These are phyloP conservation scores for Rhopilema esculentum DNA, from an alignment of 30 jellyfish, hydroid and myxozoan genomes.

Conservation along the genomic window DNA sequence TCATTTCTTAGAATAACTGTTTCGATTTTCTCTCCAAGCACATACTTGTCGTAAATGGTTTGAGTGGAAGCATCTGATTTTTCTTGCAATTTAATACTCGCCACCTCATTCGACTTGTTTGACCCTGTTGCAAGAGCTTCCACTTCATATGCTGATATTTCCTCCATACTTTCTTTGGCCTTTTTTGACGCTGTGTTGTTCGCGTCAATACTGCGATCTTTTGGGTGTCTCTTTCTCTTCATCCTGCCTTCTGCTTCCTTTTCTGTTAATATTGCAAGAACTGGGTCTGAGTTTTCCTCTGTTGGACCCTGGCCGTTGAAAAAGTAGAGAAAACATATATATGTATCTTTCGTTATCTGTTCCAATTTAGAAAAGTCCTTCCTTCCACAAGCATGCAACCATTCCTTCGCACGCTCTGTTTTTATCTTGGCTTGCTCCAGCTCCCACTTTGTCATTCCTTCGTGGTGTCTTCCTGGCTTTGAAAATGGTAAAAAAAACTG, in stretches of 20 bases:
- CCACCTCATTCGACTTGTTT: neutral
- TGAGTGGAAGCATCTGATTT: conserved; percentile 5
- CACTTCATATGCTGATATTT: conserved; percentile 5
- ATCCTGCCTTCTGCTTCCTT: conserved; percentile 31
- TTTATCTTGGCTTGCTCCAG: conserved; percentile 14
- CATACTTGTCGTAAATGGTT: conserved; percentile 41
- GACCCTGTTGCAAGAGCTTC: neutral
- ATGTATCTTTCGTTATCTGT: conserved; percentile 23
- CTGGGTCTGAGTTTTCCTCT: conserved; percentile 47
- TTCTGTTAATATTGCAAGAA: conserved; percentile 38
- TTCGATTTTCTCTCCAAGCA: conserved; percentile 37
- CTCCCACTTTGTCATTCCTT: conserved; percentile 69
- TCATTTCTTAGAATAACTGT: conserved; percentile 20
- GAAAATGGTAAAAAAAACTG: conserved; percentile 57
- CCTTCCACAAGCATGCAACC: conserved; percentile 58
- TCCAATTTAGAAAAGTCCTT: conserved; percentile 17
- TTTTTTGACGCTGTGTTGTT: neutral
- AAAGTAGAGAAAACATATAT: conserved; percentile 31
- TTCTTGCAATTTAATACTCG: neutral
- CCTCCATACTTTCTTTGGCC: neutral
- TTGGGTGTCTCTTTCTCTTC: conserved; percentile 33
- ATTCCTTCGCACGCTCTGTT: neutral
- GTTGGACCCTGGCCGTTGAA: conserved; percentile 26
- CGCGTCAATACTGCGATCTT: conserved; percentile 14
- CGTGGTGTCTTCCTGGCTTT: conserved; percentile 51